phyloP scores from a whole-genome alignment of 2,797 vertebrate genomes.

The Euthynnus affinis region DNA sequence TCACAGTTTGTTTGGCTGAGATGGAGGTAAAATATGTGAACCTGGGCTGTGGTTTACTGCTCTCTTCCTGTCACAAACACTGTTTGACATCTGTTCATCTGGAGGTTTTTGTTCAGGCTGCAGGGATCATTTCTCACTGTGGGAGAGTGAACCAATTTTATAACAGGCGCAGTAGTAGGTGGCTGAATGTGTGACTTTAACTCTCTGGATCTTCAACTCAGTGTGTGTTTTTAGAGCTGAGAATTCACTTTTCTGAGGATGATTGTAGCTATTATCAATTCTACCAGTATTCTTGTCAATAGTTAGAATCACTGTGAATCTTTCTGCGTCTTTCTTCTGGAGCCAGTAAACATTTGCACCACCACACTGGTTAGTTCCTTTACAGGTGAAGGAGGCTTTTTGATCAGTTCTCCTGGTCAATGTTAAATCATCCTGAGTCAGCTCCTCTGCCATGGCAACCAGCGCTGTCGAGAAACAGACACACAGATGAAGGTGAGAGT shows the following conservation, averaged over 20 bases:
- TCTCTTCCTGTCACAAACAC: constrained; percentile 20
- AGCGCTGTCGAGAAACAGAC: constrained; percentile 42
- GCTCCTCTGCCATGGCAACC: constrained; percentile 30
- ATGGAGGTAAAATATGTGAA: constrained; percentile 2
- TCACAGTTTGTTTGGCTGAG: not conserved
- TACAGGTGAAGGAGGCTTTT: constrained; percentile 24
- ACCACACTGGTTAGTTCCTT: constrained; percentile 6
- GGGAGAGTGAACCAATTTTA: accelerated
- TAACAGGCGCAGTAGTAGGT: constrained; percentile 35
- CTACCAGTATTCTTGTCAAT: accelerated
- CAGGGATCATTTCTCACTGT: constrained; percentile 37
- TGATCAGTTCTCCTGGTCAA: constrained; percentile 30
- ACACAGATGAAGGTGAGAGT: constrained; percentile 22
- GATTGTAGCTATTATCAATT: not conserved
- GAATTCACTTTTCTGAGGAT: constrained; percentile 34
- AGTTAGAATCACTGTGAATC: constrained; percentile 20
- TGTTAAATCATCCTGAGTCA: constrained; percentile 34
- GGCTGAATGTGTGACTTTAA: constrained; percentile 22
- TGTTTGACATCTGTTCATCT: constrained; percentile 5
- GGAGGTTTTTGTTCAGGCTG: constrained; percentile 46
- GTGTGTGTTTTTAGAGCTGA: not conserved
- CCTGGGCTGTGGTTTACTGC: constrained; percentile 22
- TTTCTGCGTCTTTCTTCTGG: constrained; percentile 28
- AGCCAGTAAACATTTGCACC: constrained; percentile 2
- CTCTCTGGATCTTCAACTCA: constrained; percentile 4